These are phyloP conservation scores for Pseudobourletiella spinata DNA, from an alignment of 1,140 invertebrate genomes.

Conservation along the genomic window DNA sequence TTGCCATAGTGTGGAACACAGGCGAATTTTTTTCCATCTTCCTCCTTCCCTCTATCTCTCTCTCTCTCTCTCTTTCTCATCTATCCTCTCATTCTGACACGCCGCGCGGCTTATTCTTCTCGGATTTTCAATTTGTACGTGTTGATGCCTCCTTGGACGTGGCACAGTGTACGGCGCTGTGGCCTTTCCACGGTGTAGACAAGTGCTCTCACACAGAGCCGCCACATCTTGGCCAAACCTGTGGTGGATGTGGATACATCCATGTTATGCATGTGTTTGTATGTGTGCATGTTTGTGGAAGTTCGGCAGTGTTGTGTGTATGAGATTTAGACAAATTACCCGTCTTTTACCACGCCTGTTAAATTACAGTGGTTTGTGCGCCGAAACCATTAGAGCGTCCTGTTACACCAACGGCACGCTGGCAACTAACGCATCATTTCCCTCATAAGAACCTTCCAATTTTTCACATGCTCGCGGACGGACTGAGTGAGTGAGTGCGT, in stretches of 20 bases:
- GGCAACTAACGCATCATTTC: background rate
- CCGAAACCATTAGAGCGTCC: background rate
- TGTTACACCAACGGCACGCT: constrained; percentile 1
- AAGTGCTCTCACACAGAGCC: no score
- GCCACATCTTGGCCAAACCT: no score
- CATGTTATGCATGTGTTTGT: no score
- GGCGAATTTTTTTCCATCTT: constrained; percentile 20
- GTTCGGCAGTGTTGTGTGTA: no score
- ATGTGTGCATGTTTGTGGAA: no score
- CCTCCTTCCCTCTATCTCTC: background rate
- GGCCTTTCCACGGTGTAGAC: no score
- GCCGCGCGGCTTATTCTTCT: no score
- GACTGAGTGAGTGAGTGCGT: background rate
- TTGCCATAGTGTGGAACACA: constrained; percentile 31
- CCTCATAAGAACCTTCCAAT: background rate
- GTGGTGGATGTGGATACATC: no score
- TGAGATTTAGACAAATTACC: constrained; percentile 19
- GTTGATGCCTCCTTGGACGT: no score
- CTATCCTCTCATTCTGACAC: background rate
- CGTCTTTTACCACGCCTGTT: constrained; percentile 16
- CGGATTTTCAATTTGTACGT: no score
- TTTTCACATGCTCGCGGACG: background rate
- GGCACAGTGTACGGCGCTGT: no score
- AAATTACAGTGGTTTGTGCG: constrained; percentile 10
- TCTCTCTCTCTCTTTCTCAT: background rate